Percentiles rank a stretch among this genome's conserved stretches.
Evolutionary conservation across 2,888 invertebrate species (phyloP).

Genomic region (Crioceris asparagi): DNA sequence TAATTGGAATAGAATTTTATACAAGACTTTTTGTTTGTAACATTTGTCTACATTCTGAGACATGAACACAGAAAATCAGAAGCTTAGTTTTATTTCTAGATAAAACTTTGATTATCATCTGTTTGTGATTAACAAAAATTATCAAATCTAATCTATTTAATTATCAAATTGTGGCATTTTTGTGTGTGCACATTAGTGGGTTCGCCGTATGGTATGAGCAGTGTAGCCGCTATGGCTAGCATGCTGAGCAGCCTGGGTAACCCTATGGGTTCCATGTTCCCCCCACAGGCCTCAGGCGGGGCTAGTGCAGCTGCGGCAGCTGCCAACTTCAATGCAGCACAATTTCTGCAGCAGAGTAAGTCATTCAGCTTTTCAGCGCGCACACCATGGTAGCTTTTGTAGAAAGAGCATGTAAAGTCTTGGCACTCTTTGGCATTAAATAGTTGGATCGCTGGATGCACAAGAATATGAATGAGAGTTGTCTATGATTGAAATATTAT

Average conservation of each 20-base stretch:
- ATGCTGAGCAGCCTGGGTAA: constrained; percentile 40
- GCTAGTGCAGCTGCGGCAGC: constrained; percentile 20
- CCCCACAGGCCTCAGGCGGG: constrained; percentile 21
- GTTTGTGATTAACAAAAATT: too few relatives aligned
- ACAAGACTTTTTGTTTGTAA: not conserved
- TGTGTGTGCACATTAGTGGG: constrained; percentile 27
- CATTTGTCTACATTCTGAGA: too few relatives aligned
- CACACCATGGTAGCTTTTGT: too few relatives aligned
- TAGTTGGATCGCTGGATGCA: too few relatives aligned
- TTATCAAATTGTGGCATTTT: not conserved
- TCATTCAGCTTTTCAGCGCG: constrained; percentile 24
- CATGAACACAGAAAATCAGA: too few relatives aligned
- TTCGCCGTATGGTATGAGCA: constrained; percentile 35
- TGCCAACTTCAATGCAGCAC: constrained; percentile 58
- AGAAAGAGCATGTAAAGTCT: too few relatives aligned
- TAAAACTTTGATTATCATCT: too few relatives aligned
- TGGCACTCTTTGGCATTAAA: too few relatives aligned
- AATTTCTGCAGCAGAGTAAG: constrained; percentile 80
- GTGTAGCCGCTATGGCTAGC: constrained; percentile 40
- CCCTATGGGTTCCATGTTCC: constrained; percentile 32
- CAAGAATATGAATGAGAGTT: too few relatives aligned
- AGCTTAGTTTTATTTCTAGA: too few relatives aligned
- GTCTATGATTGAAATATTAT: too few relatives aligned
- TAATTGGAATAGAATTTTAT: not conserved
- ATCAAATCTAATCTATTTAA: too few relatives aligned